phyloP scores from a whole-genome alignment of 2,113 vertebrate species.

The Cyprinus carpio region DNA sequence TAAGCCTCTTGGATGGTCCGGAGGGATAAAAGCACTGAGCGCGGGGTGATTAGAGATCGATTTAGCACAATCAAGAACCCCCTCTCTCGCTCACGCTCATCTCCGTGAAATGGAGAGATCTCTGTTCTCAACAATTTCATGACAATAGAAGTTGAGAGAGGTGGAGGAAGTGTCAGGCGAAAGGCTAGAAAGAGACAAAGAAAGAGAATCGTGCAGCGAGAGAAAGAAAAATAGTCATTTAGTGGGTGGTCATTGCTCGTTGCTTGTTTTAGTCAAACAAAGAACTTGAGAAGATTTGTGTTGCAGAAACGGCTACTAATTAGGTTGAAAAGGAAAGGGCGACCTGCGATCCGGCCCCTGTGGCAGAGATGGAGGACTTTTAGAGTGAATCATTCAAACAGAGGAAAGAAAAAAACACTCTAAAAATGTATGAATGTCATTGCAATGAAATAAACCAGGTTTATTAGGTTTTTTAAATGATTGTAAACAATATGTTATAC shows the following conservation, averaged over 20 bases:
- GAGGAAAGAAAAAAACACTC: not conserved
- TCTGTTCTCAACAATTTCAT: constrained; percentile 59
- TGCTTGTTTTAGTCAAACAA: constrained; percentile 24
- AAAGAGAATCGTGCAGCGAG: constrained; percentile 9
- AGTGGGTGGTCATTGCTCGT: not conserved
- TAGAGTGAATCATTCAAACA: constrained; percentile 14
- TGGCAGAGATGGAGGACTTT: constrained; percentile 34
- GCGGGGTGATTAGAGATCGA: constrained; percentile 79
- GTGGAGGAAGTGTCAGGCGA: constrained; percentile 17
- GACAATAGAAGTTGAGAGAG: constrained; percentile 70
- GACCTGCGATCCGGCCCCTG: constrained; percentile 50
- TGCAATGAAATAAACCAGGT: not conserved
- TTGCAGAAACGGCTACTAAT: constrained; percentile 58
- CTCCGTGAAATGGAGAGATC: constrained; percentile 74
- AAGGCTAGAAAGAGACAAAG: not conserved
- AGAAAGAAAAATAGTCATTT: constrained; percentile 15
- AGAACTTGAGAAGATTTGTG: not conserved
- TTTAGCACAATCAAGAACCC: constrained; percentile 80
- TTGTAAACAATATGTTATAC: too few relatives aligned
- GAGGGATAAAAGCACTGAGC: constrained; percentile 74
- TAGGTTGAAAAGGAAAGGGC: constrained; percentile 62
- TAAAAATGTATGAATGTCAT: not conserved
- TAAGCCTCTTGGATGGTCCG: constrained; percentile 71
- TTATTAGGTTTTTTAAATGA: not conserved
- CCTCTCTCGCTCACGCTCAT: constrained; percentile 59